Base-by-base conservation (phyloP, 2,113 vertebrate species). In the Panurus biarmicus region DNA sequence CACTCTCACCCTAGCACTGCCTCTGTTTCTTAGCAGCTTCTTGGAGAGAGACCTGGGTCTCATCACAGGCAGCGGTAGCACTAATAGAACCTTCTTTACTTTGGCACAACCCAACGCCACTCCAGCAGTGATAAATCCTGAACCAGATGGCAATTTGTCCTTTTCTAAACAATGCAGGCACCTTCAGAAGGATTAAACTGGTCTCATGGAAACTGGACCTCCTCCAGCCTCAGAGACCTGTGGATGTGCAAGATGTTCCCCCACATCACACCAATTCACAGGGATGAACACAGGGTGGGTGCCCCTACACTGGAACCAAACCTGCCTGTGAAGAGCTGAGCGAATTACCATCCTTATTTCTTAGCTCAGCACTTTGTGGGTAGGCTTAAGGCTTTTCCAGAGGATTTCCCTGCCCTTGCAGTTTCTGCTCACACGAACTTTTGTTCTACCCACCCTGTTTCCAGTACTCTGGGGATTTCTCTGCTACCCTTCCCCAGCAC, bases 361-460 rank as follows among this genome's bases (percentile, higher is more conserved):
- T 89, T 77, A 92, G 70, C 89, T 96, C 90, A 86, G 88, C 80
- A 85, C 26, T 85, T 91, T 79, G 42, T 26, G 26, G 45, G 45
- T 51, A 92, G 66, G 73, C 70, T 91, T 61, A 91, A 89, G 87
- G 87, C 73, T 69, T 78, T 94, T 89, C 78, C 76, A 85, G 80
- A 89, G 89, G 89, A 94, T 90, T 94, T 87, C 92, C 89, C 73
- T 93, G 89, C 44, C 40, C 73, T 69, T 85, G 84, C 91, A 88
- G 85, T 67, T 91, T 65, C 64, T 15, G 26, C 71, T 58, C 7
- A 1, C 17, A 12, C 2, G 0, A 69, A 87, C 74, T 94, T 87
- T 54, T 33, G 8, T 47, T 70, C 65, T 66, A 66, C 25, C 42
- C 45, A 36, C 54, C 33, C 33, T 45, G 10, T 70, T 78, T 36